Evolutionary conservation across 2,888 invertebrate species (phyloP).

Genomic region (Tenthredo amoena): DNA sequence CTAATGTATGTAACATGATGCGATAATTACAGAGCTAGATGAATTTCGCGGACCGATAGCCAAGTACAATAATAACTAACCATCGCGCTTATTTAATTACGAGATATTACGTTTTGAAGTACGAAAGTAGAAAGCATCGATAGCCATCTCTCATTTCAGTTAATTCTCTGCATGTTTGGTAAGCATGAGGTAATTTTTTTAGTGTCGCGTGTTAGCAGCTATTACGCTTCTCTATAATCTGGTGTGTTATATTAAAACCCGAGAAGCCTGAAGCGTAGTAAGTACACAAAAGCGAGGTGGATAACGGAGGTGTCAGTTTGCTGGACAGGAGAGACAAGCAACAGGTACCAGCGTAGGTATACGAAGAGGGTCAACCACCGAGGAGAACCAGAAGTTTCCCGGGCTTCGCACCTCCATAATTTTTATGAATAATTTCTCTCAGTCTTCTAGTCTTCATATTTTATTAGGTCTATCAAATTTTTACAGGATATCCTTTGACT

Average conservation of each 20-base stretch:
- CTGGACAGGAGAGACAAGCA: constrained; percentile 45
- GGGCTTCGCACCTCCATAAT: not conserved
- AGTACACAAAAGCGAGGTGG: constrained; percentile 25
- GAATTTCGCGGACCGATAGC: not conserved
- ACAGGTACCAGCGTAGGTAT: constrained; percentile 18
- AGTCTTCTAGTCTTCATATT: not conserved
- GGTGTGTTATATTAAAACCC: constrained; percentile 11
- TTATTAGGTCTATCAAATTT: not conserved
- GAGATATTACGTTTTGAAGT: constrained; percentile 11
- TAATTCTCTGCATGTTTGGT: constrained; percentile 4
- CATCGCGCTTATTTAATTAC: not conserved
- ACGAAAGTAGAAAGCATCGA: not conserved
- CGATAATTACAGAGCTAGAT: not conserved
- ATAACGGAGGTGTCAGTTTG: constrained; percentile 28
- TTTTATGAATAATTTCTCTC: not conserved
- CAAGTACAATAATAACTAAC: not conserved
- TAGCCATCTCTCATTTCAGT: constrained; percentile 27
- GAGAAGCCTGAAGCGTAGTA: not conserved
- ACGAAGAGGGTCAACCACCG: constrained; percentile 27
- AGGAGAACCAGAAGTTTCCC: not conserved
- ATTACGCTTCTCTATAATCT: constrained; percentile 20
- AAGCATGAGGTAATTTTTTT: constrained; percentile 23
- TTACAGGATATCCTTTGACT: not conserved
- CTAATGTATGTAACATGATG: not conserved
- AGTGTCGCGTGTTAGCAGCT: constrained; percentile 26